Evolutionary conservation across 2,888 invertebrate genomes (phyloP).

Genomic region (Gortyna flavago): DNA sequence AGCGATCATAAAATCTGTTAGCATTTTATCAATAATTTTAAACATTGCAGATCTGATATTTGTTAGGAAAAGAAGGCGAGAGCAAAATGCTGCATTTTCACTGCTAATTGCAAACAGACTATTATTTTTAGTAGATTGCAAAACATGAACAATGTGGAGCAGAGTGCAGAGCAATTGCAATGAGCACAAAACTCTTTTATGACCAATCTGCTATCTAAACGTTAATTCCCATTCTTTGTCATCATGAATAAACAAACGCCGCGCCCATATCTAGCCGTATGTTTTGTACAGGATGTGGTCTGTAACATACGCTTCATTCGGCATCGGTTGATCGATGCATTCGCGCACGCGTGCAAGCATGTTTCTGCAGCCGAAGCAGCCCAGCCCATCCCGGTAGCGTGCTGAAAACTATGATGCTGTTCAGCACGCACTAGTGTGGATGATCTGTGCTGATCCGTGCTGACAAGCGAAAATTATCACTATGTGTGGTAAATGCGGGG

Average conservation of each 20-base stretch:
- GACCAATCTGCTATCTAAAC: background rate
- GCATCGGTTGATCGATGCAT: conserved; percentile 1
- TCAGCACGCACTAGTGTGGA: background rate
- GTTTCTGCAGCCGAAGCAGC: background rate
- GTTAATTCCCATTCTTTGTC: background rate
- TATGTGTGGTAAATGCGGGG: background rate
- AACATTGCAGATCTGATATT: background rate
- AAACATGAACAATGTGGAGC: background rate
- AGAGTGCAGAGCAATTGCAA: background rate
- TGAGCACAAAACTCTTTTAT: background rate
- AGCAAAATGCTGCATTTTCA: conserved; percentile 1
- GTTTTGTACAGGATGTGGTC: conserved; percentile 5
- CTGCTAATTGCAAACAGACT: background rate
- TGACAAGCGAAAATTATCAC: background rate
- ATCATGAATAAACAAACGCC: background rate
- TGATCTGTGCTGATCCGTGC: conserved; percentile 18
- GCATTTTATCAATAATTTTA: conserved; percentile 4
- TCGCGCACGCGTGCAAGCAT: conserved; percentile 19
- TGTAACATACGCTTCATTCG: background rate
- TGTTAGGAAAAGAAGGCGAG: background rate
- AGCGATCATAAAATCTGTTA: background rate
- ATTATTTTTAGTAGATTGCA: background rate
- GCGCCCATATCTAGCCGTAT: background rate
- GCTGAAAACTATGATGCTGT: conserved; percentile 1
- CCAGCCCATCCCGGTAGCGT: background rate